Evolutionary conservation across 2,113 vertebrate genomes (phyloP), one percentile per base, ranked within the genome.

Genomic region (Uropsilus gracilis): DNA sequence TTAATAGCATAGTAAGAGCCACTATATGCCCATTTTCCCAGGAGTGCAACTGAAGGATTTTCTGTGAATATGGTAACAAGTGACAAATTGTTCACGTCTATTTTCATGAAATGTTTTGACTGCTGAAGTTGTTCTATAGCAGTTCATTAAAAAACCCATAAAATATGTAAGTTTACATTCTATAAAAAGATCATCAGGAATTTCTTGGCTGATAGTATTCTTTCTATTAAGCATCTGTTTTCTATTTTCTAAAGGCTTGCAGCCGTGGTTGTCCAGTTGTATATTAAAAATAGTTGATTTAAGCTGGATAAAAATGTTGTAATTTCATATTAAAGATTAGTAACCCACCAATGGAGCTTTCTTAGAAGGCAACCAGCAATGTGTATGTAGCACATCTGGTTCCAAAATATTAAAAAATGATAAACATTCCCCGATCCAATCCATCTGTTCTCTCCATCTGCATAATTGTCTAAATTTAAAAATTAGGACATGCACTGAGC

Each of bases 161-260:
- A 98, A 98, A 97, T 98, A 98, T 98, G 98, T 97, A 97, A 98
- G 98, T 98, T 98, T 98, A 98, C 97, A 97, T 98, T 98, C 98
- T 98, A 98, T 97, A 97, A 98, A 98, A 98, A 98, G 97, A 98
- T 98, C 97, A 98, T 98, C 97, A 98, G 95, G 98, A 98, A 98
- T 98, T 98, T 97, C 96, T 97, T 98, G 97, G 98, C 97, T 96
- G 97, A 97, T 98, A 95, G 83, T 89, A 97, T 97, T 93, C 94
- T 86, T 98, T 98, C 95, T 98, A 97, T 89, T 91, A 97, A 98
- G 97, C 98, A 98, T 98, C 98, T 98, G 98, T 98, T 98, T 98
- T 96, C 94, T 98, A 98, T 98, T 98, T 98, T 97, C 94, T 82
- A 95, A 98, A 96, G 46, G 92, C 94, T 98, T 97, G 86, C 97